Evolutionary conservation across 2,113 vertebrate genomes (phyloP), one percentile per base, ranked within the genome.

Genomic region (Anser brachyrhynchus): DNA sequence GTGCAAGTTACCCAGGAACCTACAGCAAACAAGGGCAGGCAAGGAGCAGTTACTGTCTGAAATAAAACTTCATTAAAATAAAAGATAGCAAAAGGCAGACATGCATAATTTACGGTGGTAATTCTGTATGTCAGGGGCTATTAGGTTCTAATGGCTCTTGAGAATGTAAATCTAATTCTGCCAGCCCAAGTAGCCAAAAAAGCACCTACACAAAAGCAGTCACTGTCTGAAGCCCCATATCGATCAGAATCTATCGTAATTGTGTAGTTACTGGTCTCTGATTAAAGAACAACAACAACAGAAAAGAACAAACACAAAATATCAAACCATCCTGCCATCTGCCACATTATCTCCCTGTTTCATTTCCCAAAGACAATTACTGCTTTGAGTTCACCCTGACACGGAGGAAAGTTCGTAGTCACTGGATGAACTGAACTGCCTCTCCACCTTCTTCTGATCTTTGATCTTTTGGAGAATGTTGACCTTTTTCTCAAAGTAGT

Each of bases 401-500:
- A 97, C 97, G 1, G 98, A 94, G 19, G 98, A 94, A 54, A 98
- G 98, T 96, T 99, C 99, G 3, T 98, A 98, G 94, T 99, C 99
- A 9, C 99, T 99, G 94, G 98, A 97, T 9, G 99, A 98, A 96
- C 99, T 99, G 61, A 98, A 98, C 95, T 99, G 99, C 66, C 99
- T 98, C 95, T 99, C 99, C 37, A 99, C 98, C 4, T 96, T 99
- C 94, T 98, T 98, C 80, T 99, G 99, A 18, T 98, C 98, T 95
- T 98, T 99, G 93, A 99, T 98, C 97, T 99, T 99, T 74, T 90
- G 96, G 20, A 97, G 95, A 73, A 99, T 97, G 95, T 99, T 98
- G 29, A 97, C 97, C 91, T 98, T 99, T 81, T 98, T 99, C 96
- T 99, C 99, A 67, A 99, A 99, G 97, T 99, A 99, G 96, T 99